phyloP scores from a whole-genome alignment of 1,140 invertebrate species.

The Doryteuthis pealeii region DNA sequence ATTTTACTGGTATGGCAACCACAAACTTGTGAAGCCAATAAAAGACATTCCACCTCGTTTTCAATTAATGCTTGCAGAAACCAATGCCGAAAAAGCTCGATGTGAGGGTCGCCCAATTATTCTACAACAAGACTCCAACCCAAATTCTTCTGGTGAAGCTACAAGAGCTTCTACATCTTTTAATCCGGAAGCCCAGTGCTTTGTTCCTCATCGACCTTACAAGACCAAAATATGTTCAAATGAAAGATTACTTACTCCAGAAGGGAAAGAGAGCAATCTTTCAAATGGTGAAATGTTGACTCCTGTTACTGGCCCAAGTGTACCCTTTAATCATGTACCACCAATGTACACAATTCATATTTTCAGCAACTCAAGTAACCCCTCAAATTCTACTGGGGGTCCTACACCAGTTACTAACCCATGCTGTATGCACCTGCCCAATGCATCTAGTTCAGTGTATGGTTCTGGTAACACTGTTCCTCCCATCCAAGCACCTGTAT shows the following conservation, averaged over 20 bases:
- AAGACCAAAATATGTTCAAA: neutral
- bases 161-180: conserved; percentile 12
- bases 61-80: conserved; percentile 45
- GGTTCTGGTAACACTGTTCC: neutral
- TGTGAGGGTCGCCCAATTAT: conserved; percentile 55
- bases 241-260: neutral
- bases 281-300: neutral
- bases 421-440: neutral
- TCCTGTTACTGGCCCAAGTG: neutral
- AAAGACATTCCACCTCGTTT: conserved; percentile 55
- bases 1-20: conserved; percentile 53
- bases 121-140: conserved; percentile 30
- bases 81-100: conserved; percentile 43
- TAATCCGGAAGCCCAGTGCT: conserved; percentile 45
- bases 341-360: conserved; percentile 9
- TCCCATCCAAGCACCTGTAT: neutral
- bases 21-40: conserved; percentile 53
- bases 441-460: neutral
- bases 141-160: conserved; percentile 11
- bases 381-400: neutral
- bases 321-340: neutral
- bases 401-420: neutral
- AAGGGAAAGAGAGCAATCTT: neutral
- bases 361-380: neutral
- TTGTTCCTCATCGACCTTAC: conserved; percentile 33